Evolutionary conservation across 2,797 vertebrate genomes (phyloP), one percentile per base, ranked within the genome.

Genomic region (Pangasius larnaudii): DNA sequence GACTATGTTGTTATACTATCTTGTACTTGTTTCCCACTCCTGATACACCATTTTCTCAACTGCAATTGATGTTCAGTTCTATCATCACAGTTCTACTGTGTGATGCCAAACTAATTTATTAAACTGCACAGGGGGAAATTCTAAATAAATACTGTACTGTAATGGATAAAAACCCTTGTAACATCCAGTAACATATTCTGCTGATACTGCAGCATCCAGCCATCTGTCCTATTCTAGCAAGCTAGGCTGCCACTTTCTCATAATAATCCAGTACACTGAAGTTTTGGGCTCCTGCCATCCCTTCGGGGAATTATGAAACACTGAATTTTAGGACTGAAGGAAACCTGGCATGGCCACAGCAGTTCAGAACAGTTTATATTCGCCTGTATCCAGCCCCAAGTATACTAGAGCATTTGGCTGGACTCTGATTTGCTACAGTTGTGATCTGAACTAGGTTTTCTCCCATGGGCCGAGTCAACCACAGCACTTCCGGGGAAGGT

Each of bases 211-310:
- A 59, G 88, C 94, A 93, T 95, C 92, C 89, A 42, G 88, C 92
- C 94, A 93, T 95, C 94, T 95, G 94, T 94, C 91, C 90, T 85
- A 87, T 88, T 86, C 85, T 78, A 91, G 90, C 82, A 79, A 93
- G 90, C 89, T 91, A 89, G 81, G 89, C 87, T 88, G 84, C 91
- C 90, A 90, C 89, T 91, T 91, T 93, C 89, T 93, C 87, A 89
- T 91, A 91, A 89, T 92, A 90, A 92, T 90, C 93, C 92, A 92
- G 92, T 88, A 89, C 91, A 67, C 84, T 91, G 84, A 86, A 87
- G 87, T 30, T 81, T 65, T 93, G 92, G 93, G 74, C 53, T 81
- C 27, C 65, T 92, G 93, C 92, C 93, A 94, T 91, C n/a, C 56
- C 71, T 87, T 91, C 89, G 88, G 91, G 87, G 89, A 88, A 85